phyloP scores from a whole-genome alignment of 2,113 vertebrate genomes.

The Pampusana beccarii region DNA sequence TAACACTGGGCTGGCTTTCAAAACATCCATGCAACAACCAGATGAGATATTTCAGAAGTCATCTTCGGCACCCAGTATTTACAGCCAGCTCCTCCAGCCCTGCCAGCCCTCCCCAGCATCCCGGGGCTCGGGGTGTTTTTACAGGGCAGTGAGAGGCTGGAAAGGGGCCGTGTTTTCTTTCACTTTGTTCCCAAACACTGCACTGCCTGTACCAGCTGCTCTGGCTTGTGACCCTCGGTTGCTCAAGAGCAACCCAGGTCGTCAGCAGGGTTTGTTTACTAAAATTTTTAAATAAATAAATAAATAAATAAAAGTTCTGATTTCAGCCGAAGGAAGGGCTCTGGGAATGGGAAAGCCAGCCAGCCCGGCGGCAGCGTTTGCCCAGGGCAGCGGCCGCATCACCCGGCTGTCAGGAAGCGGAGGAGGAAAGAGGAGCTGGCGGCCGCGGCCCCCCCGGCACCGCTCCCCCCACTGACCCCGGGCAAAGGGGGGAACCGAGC shows the following conservation, averaged over 20 bases:
- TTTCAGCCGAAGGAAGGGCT: neutral
- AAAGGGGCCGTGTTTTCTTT: neutral
- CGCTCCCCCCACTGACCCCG: neutral
- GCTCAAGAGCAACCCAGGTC: constrained; percentile 47
- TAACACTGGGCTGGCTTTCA: neutral
- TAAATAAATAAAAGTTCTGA: neutral
- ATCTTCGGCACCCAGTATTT: neutral
- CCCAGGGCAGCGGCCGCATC: neutral
- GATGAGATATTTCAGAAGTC: neutral
- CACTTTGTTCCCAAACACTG: neutral
- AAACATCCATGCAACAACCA: neutral
- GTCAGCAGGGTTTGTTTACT: constrained; percentile 47
- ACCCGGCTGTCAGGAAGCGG: constrained; percentile 26
- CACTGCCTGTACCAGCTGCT: neutral
- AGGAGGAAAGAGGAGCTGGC: neutral
- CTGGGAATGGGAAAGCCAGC: neutral
- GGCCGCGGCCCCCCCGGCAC: neutral
- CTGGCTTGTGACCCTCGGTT: neutral
- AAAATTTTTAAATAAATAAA: neutral
- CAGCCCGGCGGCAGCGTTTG: neutral
- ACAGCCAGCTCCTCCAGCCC: neutral
- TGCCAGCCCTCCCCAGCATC: neutral
- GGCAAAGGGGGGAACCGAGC: neutral
- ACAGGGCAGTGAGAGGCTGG: neutral
- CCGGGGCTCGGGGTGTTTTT: neutral